phyloP scores from a whole-genome alignment of 2,888 invertebrate species.

The Piscicola geometra region DNA sequence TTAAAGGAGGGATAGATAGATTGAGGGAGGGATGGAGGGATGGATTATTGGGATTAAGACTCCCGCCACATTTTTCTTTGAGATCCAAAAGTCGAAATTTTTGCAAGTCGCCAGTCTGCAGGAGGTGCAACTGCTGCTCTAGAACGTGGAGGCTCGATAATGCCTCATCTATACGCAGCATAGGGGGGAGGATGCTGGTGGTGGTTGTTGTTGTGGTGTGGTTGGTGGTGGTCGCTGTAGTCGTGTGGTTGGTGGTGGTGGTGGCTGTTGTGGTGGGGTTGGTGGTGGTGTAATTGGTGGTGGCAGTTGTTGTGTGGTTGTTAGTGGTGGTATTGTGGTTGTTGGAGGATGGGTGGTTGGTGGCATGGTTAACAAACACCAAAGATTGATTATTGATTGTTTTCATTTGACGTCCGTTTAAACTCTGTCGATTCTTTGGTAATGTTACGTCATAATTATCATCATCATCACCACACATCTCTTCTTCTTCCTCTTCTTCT shows the following conservation, averaged over 20 bases:
- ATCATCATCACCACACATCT: neutral
- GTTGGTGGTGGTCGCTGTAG: neutral
- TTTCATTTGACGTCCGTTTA: neutral
- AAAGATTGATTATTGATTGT: neutral
- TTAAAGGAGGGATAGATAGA: no score
- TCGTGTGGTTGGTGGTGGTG: neutral
- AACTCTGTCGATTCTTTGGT: neutral
- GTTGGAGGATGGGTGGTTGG: neutral
- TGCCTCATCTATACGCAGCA: conserved; percentile 4
- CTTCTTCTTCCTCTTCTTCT: neutral
- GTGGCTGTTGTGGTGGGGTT: neutral
- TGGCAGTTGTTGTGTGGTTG: neutral
- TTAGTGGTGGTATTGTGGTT: neutral
- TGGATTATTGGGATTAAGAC: no score
- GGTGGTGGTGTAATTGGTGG: neutral
- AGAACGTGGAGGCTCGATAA: conserved; percentile 5
- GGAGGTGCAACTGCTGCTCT: conserved; percentile 5
- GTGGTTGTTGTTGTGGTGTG: neutral
- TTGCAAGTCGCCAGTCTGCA: neutral
- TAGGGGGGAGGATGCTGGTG: neutral
- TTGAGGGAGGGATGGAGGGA: neutral
- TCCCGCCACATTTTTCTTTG: conserved; percentile 3
- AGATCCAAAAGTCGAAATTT: conserved; percentile 19
- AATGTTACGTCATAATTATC: neutral
- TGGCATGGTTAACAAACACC: no score